Percentiles rank a stretch among this genome's conserved stretches.
These are phyloP conservation scores for Flexamia atlantica DNA, from an alignment of 2,888 invertebrate genomes.

Conservation along the genomic window DNA sequence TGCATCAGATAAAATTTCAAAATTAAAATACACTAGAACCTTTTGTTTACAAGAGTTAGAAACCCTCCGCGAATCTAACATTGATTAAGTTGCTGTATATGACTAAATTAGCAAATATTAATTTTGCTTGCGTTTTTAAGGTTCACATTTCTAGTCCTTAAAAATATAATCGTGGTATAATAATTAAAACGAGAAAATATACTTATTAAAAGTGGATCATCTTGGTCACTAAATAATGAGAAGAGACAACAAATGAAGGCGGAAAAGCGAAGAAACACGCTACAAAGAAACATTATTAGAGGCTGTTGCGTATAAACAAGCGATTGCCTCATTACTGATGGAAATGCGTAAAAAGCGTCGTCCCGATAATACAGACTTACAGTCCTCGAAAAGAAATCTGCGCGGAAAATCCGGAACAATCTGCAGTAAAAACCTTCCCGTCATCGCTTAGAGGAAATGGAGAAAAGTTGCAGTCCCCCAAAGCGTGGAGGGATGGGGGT, in stretches of 20 bases:
- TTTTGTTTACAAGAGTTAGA: no score
- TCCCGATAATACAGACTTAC: background rate
- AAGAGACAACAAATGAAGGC: slow-evolving; percentile 45
- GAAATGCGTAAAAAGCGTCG: slow-evolving; percentile 38
- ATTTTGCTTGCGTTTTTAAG: no score
- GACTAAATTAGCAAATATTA: no score
- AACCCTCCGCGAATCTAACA: no score
- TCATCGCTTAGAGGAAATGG: slow-evolving; percentile 54
- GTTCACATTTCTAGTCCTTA: no score
- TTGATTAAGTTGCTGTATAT: no score
- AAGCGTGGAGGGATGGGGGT: slow-evolving; percentile 23
- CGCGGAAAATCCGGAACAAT: slow-evolving; percentile 49
- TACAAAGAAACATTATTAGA: slow-evolving; percentile 54
- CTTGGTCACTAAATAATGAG: slow-evolving; percentile 54
- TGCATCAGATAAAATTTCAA: no score
- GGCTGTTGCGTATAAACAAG: slow-evolving; percentile 53
- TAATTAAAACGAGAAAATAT: no score
- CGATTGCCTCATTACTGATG: slow-evolving; percentile 55
- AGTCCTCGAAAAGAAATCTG: slow-evolving; percentile 32
- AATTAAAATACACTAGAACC: no score
- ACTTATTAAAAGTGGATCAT: no score
- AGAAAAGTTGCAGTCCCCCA: slow-evolving; percentile 49
- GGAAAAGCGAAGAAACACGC: slow-evolving; percentile 28
- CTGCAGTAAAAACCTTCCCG: slow-evolving; percentile 53
- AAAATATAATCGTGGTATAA: no score